phyloP scores from a whole-genome alignment of 1,140 invertebrate genomes.

The Microplitis demolitor region DNA sequence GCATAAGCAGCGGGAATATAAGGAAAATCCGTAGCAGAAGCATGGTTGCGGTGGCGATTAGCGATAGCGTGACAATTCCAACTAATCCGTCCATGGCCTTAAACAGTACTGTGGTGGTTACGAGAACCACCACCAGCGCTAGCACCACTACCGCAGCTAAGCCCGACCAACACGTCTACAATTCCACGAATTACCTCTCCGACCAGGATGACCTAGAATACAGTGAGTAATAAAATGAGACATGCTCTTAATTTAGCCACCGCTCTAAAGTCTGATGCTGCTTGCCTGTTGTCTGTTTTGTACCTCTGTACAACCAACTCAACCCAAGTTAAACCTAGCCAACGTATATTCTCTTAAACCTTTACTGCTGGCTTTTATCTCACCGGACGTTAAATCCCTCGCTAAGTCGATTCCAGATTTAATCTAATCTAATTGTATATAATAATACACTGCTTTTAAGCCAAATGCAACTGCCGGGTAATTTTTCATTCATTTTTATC shows the following conservation, averaged over 20 bases:
- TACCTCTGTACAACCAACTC: background rate
- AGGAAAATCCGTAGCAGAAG: no score
- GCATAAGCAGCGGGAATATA: no score
- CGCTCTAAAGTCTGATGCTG: background rate
- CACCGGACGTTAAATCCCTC: background rate
- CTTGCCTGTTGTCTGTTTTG: background rate
- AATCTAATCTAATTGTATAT: no score
- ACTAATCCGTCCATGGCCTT: conserved; percentile 53
- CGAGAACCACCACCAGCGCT: no score
- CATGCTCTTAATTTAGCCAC: conserved; percentile 17
- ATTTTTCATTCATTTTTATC: no score
- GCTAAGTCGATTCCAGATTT: conserved; percentile 1
- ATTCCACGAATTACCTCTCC: conserved; percentile 48
- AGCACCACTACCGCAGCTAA: conserved; percentile 44
- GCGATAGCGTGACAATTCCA: conserved; percentile 46
- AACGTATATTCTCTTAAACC: no score
- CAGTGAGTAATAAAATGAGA: conserved; percentile 49
- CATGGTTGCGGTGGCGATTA: conserved; percentile 48
- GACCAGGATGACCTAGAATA: conserved; percentile 58
- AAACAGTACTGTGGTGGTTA: conserved; percentile 41
- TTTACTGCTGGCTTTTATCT: no score
- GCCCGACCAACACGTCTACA: conserved; percentile 49
- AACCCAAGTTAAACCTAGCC: no score
- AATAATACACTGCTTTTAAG: no score
- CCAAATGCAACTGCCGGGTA: no score